Conservation (phyloP, 2,113 vertebrate species). For the Acrocephalus arundinaceus region DNA sequence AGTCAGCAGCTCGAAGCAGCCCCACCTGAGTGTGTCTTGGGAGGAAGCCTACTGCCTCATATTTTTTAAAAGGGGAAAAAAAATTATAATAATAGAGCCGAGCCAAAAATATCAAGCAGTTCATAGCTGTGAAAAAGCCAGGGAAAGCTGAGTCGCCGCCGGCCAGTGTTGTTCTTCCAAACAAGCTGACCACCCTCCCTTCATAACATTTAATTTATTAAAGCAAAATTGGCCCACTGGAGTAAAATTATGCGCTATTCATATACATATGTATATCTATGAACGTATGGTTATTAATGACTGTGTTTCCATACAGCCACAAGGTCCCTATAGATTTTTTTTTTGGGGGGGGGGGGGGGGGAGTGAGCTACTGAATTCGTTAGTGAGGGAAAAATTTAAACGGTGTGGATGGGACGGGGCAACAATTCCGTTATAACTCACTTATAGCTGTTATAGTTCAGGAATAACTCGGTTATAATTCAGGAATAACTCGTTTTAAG, state of each 20-base stretch:
- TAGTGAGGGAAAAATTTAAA: neutral
- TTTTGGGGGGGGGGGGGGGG: accelerated
- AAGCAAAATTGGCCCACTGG: slow-evolving; percentile 23
- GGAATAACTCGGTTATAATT: neutral
- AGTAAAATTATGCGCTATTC: neutral
- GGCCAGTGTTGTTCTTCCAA: slow-evolving; percentile 77
- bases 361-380: neutral
- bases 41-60: slow-evolving; percentile 74
- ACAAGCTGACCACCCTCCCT: slow-evolving; percentile 69
- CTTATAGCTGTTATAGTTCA: accelerated
- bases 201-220: slow-evolving; percentile 67
- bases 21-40: slow-evolving; percentile 78
- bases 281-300: neutral
- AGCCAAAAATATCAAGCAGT: slow-evolving; percentile 83
- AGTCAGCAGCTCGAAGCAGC: slow-evolving; percentile 65
- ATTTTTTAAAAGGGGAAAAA: slow-evolving; percentile 73
- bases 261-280: neutral
- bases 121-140: slow-evolving; percentile 78
- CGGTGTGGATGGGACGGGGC: neutral
- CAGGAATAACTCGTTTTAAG: neutral
- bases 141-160: slow-evolving; percentile 75
- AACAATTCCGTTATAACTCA: neutral
- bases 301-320: neutral
- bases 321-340: neutral
- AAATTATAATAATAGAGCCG: slow-evolving; percentile 59